Evolutionary conservation across 2,888 invertebrate species (phyloP).

Genomic region (Zaprionus obscuricornis): DNA sequence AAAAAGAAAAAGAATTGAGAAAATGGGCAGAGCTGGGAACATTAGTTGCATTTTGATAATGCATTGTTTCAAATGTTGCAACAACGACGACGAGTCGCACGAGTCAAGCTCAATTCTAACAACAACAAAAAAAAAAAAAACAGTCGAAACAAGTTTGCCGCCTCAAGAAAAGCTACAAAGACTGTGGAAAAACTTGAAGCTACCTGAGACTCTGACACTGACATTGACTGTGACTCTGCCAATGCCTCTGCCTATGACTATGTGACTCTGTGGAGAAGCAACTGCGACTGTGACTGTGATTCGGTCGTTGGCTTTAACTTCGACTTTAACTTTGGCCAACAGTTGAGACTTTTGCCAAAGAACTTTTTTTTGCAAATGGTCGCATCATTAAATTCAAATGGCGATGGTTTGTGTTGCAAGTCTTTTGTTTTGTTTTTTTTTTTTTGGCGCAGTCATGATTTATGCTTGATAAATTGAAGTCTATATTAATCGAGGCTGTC

Average conservation of each 20-base stretch:
- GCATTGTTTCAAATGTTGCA: constrained; percentile 57
- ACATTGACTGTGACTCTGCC: too few relatives aligned
- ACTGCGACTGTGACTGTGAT: too few relatives aligned
- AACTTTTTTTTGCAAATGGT: too few relatives aligned
- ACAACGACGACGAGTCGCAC: constrained; percentile 17
- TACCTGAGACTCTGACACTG: constrained; percentile 6
- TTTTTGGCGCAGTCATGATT: constrained; percentile 39
- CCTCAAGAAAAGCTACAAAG: constrained; percentile 1
- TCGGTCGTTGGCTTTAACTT: constrained; percentile 52
- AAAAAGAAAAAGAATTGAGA: constrained; percentile 5
- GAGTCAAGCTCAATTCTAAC: too few relatives aligned
- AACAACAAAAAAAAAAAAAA: constrained; percentile 32
- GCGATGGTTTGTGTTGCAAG: constrained; percentile 50
- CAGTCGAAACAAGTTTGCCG: constrained; percentile 59
- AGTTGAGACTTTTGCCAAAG: constrained; percentile 18
- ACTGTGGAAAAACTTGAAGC: constrained; percentile 2
- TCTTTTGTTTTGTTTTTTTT: constrained; percentile 45
- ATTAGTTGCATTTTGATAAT: constrained; percentile 56
- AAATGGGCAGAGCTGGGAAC: constrained; percentile 24
- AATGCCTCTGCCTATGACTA: too few relatives aligned
- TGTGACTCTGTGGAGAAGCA: too few relatives aligned
- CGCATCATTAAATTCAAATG: constrained; percentile 37
- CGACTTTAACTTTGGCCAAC: constrained; percentile 34
- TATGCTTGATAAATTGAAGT: constrained; percentile 65
- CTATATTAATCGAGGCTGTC: constrained; percentile 73